Evolutionary conservation across 2,888 invertebrate genomes (phyloP).

Genomic region (Xanthostigma xanthostigma): DNA sequence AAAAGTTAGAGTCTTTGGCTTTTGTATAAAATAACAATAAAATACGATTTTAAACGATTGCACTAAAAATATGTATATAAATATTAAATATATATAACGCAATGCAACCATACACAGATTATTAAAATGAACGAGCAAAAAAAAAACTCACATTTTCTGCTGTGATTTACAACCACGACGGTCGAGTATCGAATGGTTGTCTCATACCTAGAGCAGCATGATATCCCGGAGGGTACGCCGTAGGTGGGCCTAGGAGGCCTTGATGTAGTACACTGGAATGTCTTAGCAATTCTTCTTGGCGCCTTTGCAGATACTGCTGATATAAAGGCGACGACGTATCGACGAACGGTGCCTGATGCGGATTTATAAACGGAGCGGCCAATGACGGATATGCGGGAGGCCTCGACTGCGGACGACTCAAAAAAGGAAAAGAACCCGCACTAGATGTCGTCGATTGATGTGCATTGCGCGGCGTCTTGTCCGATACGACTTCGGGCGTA

Average conservation of each 20-base stretch:
- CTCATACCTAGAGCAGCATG: slow-evolving; percentile 46
- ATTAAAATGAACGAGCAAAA: slow-evolving; percentile 4
- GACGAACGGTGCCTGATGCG: slow-evolving; percentile 32
- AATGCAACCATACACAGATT: background rate
- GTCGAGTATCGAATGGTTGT: slow-evolving; percentile 53
- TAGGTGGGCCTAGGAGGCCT: slow-evolving; percentile 26
- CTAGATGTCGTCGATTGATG: slow-evolving; percentile 34
- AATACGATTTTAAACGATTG: background rate
- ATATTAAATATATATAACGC: background rate
- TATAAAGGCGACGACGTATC: slow-evolving; percentile 52
- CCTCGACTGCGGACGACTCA: slow-evolving; percentile 34
- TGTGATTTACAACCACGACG: slow-evolving; percentile 46
- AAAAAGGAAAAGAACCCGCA: slow-evolving; percentile 25
- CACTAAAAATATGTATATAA: background rate
- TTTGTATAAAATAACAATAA: background rate
- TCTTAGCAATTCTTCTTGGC: slow-evolving; percentile 42
- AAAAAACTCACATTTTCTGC: slow-evolving; percentile 11
- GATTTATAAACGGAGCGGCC: slow-evolving; percentile 43
- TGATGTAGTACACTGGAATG: slow-evolving; percentile 35
- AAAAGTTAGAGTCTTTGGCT: no score
- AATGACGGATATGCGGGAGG: slow-evolving; percentile 38
- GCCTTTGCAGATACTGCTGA: slow-evolving; percentile 53
- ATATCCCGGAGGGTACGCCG: slow-evolving; percentile 46
- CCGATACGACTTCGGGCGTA: slow-evolving; percentile 30
- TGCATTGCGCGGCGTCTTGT: slow-evolving; percentile 30